Evolutionary conservation across 2,888 invertebrate genomes (phyloP), one percentile per base, ranked within the genome.

Genomic region (Andrena fulva): DNA sequence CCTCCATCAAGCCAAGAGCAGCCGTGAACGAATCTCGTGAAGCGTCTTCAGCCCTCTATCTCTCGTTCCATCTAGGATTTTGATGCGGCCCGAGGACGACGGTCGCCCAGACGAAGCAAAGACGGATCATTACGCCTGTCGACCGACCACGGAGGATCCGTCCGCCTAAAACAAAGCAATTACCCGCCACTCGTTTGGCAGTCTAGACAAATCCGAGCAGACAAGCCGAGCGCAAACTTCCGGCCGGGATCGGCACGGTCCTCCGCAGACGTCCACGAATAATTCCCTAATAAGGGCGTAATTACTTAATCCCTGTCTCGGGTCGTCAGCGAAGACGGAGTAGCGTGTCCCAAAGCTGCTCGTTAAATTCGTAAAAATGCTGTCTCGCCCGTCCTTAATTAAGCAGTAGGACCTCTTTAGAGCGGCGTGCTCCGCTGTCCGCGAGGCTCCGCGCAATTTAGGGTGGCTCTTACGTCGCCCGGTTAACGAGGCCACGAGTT

Each of bases 261-360:
- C 20, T 33, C 60, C 56, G 7, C 72, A 35, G 27, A 79, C 86
- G 67, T 83, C 77, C 87, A 80, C 86, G 82, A 87, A 90, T 87
- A 90, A 88, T 87, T 86, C 86, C 83, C 87, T 90, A 91, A 92
- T 91, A 86, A 84, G 86, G 67, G 56, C 75, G 85, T 92, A 91
- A 92, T 92, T 90, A 82, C 91, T 92, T 91, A 91, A 92, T 92
- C 91, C 89, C 74, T 88, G 91, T 91, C 92, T 91, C 84, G 79
- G 59, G 48, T 72, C 33, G 54, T 85, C 80, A 59, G 48, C 59
- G 29, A 24, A 33, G 63, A 35, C 60, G 1, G 27, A 60, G 50
- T 70, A 52, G 66, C 72, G 60, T 62, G 70, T 71, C 60, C 56
- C 50, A 50, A 59, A 81, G 69, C 72, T 74, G 74, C 73, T 88